phyloP scores from a whole-genome alignment of 2,797 vertebrate species.

The Rallus crepitans region DNA sequence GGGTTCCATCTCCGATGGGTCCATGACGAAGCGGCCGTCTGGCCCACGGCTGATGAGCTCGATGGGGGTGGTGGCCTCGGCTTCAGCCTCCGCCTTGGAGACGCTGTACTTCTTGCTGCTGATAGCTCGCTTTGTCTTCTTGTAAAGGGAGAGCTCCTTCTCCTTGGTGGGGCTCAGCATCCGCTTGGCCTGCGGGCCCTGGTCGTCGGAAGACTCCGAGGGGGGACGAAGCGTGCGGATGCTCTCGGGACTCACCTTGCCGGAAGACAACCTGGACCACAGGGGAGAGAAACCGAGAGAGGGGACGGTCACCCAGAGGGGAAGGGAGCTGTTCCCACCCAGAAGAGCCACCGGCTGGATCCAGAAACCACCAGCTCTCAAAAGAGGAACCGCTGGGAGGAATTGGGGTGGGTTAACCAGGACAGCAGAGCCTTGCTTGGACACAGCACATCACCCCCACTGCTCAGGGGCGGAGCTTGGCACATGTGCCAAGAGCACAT shows the following conservation, averaged over 20 bases:
- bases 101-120: conserved; percentile 98
- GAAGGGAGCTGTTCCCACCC: neutral
- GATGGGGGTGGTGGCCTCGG: conserved; percentile 95
- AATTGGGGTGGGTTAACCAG: neutral
- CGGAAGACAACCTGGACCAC: conserved; percentile 91
- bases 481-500: fast-evolving
- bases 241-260: conserved; percentile 99
- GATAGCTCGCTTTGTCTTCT: conserved; percentile 98
- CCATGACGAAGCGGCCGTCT: conserved; percentile 96
- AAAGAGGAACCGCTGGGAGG: neutral
- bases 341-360: neutral
- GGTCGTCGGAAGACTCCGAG: conserved; percentile 94
- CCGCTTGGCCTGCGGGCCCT: conserved; percentile 91
- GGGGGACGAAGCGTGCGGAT: conserved; percentile 88
- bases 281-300: conserved; percentile 44
- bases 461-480: neutral
- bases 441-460: neutral
- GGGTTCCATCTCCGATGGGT: conserved; percentile 87
- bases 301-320: neutral
- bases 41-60: conserved; percentile 98
- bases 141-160: conserved; percentile 96
- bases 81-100: conserved; percentile 92
- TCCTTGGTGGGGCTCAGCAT: conserved; percentile 94
- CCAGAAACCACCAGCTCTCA: neutral
- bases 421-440: neutral